Base-by-base conservation (phyloP, 2,113 vertebrate species). In the Xenopus laevis region DNA sequence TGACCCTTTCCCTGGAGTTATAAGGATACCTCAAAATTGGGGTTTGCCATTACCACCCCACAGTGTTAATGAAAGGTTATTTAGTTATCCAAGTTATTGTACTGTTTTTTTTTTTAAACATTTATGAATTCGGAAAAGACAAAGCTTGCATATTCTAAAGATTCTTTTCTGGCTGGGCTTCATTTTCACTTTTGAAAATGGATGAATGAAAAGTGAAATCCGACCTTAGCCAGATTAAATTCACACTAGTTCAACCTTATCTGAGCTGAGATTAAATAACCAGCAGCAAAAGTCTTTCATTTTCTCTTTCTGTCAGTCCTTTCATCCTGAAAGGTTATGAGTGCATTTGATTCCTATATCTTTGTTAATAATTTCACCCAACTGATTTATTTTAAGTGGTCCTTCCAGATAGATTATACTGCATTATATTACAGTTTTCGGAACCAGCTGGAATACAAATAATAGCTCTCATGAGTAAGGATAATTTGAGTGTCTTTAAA, bases 371-470 rank as follows among this genome's bases (percentile, higher is more conserved):
- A 47, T 78, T 82, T 78, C 83, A 73, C 64, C 85, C 82, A 83
- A 86, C 78, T 21, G 0, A 83, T 74, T 80, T 67, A 57, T 74
- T 79, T 81, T 78, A 55, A 77, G 52, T 78, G 67, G 80, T 79
- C 45, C 79, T 80, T 79, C 45, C 79, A 82, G 78, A 80, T 77
- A 72, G 4, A 79, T 78, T 45, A 59, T 70, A 63, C 68, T 78
- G 16, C 12, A 74, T 81, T 83, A 78, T 82, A 85, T 84, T 80
- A 82, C 81, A 79, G 77, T 80, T 80, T 83, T 83, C 74, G 87
- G 70, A 83, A 77, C 30, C 44, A 8, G 20, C 55, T 85, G 18
- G 72, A 82, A 77, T 73, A 68, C 21, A 83, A 69, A 83, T 79
- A 79, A 68, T 58, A 64, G 66, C 57, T 82, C 78, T 82, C 68